Conservation (phyloP, 2,888 invertebrate genomes). For the Tenthredo mesomela region DNA sequence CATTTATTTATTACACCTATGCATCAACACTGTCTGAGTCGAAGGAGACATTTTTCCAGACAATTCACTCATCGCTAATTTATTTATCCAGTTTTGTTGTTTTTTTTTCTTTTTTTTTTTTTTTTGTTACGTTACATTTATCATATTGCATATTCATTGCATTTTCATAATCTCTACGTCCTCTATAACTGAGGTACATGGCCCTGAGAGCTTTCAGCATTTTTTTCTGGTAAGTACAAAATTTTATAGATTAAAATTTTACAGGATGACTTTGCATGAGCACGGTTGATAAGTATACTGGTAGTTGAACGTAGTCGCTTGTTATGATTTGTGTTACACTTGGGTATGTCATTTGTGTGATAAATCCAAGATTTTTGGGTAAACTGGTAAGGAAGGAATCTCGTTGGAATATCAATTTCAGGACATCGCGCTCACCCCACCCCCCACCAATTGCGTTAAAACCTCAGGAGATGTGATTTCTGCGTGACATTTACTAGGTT, state of each 20-base stretch:
- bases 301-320: conserved; percentile 48
- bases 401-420: conserved; percentile 57
- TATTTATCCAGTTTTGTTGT: neutral
- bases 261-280: conserved; percentile 55
- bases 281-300: conserved; percentile 56
- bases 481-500: conserved; percentile 54
- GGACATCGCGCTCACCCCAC: conserved; percentile 52
- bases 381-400: conserved; percentile 49
- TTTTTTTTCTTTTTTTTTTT: neutral
- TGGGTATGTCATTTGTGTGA: conserved; percentile 54
- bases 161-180: conserved; percentile 37
- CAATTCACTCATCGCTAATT: neutral
- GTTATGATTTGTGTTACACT: conserved; percentile 41
- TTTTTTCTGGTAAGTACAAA: conserved; percentile 32
- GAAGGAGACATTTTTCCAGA: neutral
- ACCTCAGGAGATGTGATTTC: conserved; percentile 77
- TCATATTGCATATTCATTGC: conserved; percentile 29
- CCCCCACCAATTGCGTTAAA: conserved; percentile 6
- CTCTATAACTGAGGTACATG: conserved; percentile 33
- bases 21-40: neutral
- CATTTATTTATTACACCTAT: conserved; percentile 11
- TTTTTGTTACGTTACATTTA: conserved; percentile 17
- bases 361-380: conserved; percentile 35
- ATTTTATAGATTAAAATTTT: conserved; percentile 18
- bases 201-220: conserved; percentile 30